Conservation (phyloP, 2,888 invertebrate species). For the Azorinus chamasolen region DNA sequence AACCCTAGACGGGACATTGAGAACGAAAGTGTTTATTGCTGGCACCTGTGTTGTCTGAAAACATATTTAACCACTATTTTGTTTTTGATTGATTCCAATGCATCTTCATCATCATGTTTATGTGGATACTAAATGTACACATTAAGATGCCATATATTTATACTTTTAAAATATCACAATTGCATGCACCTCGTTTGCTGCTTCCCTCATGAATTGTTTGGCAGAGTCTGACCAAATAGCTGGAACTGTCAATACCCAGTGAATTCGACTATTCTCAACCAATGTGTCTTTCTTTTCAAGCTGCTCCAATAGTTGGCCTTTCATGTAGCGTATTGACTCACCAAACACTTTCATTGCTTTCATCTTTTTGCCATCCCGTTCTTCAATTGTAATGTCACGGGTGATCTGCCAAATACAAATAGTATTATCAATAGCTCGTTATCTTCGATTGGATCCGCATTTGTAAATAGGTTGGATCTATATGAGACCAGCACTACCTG, state of each 20-base stretch:
- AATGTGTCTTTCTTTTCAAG: constrained; percentile 3
- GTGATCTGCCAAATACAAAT: constrained; percentile 27
- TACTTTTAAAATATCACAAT: too few relatives aligned
- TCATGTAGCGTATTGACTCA: constrained; percentile 37
- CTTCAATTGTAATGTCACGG: constrained; percentile 41
- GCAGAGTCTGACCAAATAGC: constrained; percentile 53
- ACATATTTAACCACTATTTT: too few relatives aligned
- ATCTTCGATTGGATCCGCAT: too few relatives aligned
- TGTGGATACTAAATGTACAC: neutral
- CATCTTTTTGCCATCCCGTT: constrained; percentile 45
- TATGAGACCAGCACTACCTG: too few relatives aligned
- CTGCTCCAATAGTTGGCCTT: constrained; percentile 13
- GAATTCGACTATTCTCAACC: constrained; percentile 5
- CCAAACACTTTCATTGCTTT: constrained; percentile 48
- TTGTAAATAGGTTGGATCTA: too few relatives aligned
- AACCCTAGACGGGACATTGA: too few relatives aligned
- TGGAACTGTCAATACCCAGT: constrained; percentile 50
- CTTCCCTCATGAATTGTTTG: constrained; percentile 57
- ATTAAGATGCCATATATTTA: neutral
- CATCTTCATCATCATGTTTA: too few relatives aligned
- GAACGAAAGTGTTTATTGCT: too few relatives aligned
- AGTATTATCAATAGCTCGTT: too few relatives aligned
- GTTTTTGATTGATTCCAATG: too few relatives aligned
- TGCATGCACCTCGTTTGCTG: constrained; percentile 46
- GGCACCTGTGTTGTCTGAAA: too few relatives aligned